Evolutionary conservation across 2,113 vertebrate genomes (phyloP).

Genomic region (Neogobius melanostomus): DNA sequence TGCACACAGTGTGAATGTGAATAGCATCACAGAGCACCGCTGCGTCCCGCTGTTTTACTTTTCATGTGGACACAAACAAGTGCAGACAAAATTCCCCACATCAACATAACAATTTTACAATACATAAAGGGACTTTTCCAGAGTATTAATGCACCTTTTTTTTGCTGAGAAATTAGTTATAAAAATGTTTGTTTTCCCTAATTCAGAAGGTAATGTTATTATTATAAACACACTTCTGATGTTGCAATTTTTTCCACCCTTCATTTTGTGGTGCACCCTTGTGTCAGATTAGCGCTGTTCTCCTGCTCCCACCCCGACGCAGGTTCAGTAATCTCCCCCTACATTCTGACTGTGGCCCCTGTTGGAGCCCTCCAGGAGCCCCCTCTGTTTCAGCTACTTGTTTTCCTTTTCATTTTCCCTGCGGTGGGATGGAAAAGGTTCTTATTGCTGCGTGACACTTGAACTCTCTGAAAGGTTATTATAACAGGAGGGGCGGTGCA

Average conservation of each 20-base stretch:
- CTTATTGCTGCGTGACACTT: slow-evolving; percentile 77
- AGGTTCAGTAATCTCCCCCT: slow-evolving; percentile 70
- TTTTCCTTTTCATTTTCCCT: slow-evolving; percentile 78
- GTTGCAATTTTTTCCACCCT: slow-evolving; percentile 35
- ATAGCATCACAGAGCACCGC: slow-evolving; percentile 56
- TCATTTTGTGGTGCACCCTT: slow-evolving; percentile 66
- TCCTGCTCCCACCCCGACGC: slow-evolving; percentile 59
- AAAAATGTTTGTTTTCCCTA: neutral
- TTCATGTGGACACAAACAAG: slow-evolving; percentile 61
- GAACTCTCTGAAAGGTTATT: slow-evolving; percentile 81
- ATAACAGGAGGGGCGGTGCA: slow-evolving; percentile 66
- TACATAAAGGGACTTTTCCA: neutral
- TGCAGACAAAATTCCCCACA: slow-evolving; percentile 44
- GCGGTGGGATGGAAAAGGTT: slow-evolving; percentile 72
- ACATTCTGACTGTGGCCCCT: slow-evolving; percentile 67
- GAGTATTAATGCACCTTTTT: neutral
- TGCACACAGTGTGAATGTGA: slow-evolving; percentile 68
- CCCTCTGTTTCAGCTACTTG: slow-evolving; percentile 72
- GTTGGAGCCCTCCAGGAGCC: slow-evolving; percentile 65
- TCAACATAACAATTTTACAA: slow-evolving; percentile 33
- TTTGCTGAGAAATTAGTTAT: neutral
- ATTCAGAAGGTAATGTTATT: neutral
- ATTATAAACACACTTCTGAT: slow-evolving; percentile 20
- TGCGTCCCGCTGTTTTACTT: slow-evolving; percentile 54
- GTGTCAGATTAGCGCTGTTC: slow-evolving; percentile 69